These are phyloP conservation scores for Colletes gigas DNA, from an alignment of 1,140 invertebrate genomes.

Conservation along the genomic window DNA sequence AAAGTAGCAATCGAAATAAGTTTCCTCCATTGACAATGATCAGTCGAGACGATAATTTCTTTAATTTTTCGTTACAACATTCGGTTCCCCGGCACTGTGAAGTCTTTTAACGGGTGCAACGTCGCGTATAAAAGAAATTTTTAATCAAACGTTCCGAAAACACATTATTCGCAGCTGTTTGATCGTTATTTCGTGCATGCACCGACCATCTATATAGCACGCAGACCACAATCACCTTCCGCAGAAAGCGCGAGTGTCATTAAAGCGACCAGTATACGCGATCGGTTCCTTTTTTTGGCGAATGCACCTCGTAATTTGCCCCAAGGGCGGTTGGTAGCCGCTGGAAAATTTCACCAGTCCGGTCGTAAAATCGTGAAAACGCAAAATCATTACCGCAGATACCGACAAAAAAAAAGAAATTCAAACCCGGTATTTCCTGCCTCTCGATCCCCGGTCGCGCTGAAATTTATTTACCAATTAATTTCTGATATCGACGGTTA, in stretches of 20 bases:
- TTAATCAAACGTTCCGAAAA: too few relatives aligned
- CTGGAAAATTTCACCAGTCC: background rate
- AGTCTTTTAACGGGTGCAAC: too few relatives aligned
- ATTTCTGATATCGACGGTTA: background rate
- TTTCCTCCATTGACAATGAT: too few relatives aligned
- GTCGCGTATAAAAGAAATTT: too few relatives aligned
- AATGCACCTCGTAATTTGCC: background rate
- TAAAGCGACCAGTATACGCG: background rate
- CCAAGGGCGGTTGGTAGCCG: background rate
- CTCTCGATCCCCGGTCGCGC: background rate
- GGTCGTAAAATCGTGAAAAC: background rate
- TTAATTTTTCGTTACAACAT: too few relatives aligned
- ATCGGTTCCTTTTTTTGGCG: background rate
- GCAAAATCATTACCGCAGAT: background rate
- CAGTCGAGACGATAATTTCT: too few relatives aligned
- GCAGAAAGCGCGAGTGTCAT: background rate
- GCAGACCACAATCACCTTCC: too few relatives aligned
- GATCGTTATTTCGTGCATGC: too few relatives aligned
- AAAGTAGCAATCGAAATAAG: too few relatives aligned
- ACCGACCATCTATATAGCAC: too few relatives aligned
- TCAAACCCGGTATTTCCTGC: background rate
- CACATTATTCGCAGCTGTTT: too few relatives aligned
- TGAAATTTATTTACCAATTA: conserved; percentile 16
- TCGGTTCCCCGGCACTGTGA: too few relatives aligned
- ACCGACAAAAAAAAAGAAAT: background rate